phyloP scores from a whole-genome alignment of 1,140 invertebrate genomes.

The Bombus confusus region DNA sequence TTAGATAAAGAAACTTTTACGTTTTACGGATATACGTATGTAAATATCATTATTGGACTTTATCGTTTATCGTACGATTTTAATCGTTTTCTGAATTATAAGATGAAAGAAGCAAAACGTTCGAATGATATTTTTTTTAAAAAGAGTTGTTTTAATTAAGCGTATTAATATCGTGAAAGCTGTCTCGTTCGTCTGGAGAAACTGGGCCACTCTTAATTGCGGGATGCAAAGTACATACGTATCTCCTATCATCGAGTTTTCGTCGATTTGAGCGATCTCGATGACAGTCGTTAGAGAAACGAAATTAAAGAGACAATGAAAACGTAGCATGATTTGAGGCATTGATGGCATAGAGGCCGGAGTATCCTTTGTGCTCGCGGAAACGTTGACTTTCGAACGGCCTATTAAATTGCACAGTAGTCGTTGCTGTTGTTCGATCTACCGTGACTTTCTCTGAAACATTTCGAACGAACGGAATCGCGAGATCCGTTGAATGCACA shows the following conservation, averaged over 20 bases:
- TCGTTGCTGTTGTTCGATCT: conserved; percentile 37
- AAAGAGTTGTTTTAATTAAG: not conserved
- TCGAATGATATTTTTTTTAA: no score
- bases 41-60: no score
- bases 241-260: not conserved
- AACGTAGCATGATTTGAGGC: not conserved
- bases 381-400: conserved; percentile 43
- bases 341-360: conserved; percentile 12
- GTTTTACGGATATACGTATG: no score
- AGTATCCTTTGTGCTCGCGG: conserved; percentile 6
- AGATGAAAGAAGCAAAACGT: no score
- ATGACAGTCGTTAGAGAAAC: not conserved
- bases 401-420: conserved; percentile 42
- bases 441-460: conserved; percentile 67
- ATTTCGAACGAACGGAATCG: conserved; percentile 48
- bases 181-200: not conserved
- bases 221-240: not conserved
- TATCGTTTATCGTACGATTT: no score
- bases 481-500: conserved; percentile 57
- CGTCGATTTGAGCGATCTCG: not conserved
- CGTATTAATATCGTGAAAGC: not conserved
- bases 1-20: no score
- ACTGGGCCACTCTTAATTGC: not conserved
- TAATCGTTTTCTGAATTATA: no score
- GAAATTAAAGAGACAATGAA: not conserved